Conservation (phyloP, 2,113 vertebrate genomes). For the Tragelaphus scriptus region DNA sequence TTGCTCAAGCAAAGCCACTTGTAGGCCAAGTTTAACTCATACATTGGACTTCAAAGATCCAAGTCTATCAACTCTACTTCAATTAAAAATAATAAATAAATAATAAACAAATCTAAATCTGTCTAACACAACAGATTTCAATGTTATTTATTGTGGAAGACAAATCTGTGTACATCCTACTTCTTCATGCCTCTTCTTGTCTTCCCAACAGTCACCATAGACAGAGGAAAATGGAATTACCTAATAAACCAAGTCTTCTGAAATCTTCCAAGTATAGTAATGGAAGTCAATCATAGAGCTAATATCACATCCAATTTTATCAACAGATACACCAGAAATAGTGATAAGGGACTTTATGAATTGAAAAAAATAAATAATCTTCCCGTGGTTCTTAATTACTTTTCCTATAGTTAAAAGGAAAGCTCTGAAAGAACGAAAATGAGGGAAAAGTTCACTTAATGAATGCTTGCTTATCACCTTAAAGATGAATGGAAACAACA, state of each 20-base stretch:
- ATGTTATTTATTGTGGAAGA: not conserved
- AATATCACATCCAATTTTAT: not conserved
- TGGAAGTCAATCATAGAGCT: not conserved
- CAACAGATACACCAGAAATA: not conserved
- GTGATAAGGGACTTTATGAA: not conserved
- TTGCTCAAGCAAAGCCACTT: not conserved
- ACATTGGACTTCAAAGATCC: not conserved
- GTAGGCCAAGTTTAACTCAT: not conserved
- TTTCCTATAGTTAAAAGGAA: conserved; percentile 30
- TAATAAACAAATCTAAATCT: not conserved
- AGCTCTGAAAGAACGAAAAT: not conserved
- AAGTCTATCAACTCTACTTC: not conserved
- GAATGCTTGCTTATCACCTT: not conserved
- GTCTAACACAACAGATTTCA: not conserved
- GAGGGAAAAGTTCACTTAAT: not conserved
- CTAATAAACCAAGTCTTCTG: not conserved
- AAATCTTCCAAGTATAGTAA: not conserved
- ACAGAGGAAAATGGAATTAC: not conserved
- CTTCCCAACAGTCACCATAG: not conserved
- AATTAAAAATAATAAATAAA: not conserved
- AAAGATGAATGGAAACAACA: not conserved
- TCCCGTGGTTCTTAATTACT: not conserved
- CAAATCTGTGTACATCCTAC: not conserved
- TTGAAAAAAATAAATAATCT: not conserved
- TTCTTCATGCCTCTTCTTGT: not conserved